phyloP scores from a whole-genome alignment of 2,797 vertebrate genomes.

The Pangasius sanitwongsei region DNA sequence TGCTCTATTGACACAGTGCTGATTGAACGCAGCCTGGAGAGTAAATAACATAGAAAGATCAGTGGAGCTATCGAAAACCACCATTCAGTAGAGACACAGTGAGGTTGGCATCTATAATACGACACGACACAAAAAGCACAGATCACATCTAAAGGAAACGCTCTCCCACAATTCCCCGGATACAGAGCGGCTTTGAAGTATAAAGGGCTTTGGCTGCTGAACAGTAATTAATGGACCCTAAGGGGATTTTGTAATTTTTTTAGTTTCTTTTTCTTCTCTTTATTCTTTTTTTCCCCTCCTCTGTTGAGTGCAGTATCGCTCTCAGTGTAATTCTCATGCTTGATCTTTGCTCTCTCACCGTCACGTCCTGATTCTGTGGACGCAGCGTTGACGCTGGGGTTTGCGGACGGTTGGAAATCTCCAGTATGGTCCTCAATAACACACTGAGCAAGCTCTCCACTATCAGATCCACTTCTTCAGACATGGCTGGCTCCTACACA shows the following conservation, averaged over 20 bases:
- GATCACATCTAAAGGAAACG: constrained; percentile 17
- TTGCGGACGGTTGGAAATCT: constrained; percentile 93
- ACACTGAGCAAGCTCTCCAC: constrained; percentile 91
- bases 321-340: neutral
- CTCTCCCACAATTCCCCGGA: constrained; percentile 32
- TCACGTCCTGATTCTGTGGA: constrained; percentile 95
- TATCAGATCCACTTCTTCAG: constrained; percentile 94
- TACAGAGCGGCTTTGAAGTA: constrained; percentile 40
- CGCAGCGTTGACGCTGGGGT: constrained; percentile 82
- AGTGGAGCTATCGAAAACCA: neutral
- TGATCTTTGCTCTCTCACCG: constrained; percentile 71
- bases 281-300: neutral
- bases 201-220: constrained; percentile 22
- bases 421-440: constrained; percentile 90
- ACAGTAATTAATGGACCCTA: constrained; percentile 37
- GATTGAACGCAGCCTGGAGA: neutral
- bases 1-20: neutral
- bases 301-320: neutral
- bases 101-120: constrained; percentile 12
- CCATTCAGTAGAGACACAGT: neutral
- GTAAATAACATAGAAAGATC: neutral
- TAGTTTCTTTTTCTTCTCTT: neutral
- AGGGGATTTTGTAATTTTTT: neutral
- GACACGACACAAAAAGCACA: neutral
- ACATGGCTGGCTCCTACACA: constrained; percentile 84